Evolutionary conservation across 2,888 invertebrate species (phyloP), one percentile per base, ranked within the genome.

Genomic region (Sinodicranocentrus sp.): DNA sequence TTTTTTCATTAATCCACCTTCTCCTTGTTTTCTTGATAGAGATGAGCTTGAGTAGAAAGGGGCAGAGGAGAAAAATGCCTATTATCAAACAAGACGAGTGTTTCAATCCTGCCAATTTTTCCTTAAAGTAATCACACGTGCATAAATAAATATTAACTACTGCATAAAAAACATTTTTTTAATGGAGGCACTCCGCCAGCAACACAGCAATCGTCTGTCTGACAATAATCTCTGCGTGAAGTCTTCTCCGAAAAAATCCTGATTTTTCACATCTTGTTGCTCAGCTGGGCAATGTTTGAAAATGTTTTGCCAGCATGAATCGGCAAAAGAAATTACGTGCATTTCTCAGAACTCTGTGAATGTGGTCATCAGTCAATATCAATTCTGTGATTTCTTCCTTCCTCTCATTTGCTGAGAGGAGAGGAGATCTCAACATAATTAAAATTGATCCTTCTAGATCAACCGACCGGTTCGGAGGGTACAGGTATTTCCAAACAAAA

Each of bases 391-490:
- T 72, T 80, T 48, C 23, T 57, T 28, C 59, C 26, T 39, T 15
- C n/a, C 48, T 43, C 3, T 21, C 21, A 76, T 13, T 10, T 8
- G 26, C 21, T 3, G n/a, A n/a, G n/a, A 61, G 13, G n/a, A 59
- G 28, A 15, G 1, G 23, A 61, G 33, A 73, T 76, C 68, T 78
- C 78, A 70, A 80, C 79, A 72, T 63, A 61, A 82, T 82, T 82
- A 75, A 82, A 82, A 82, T 70, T 75, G 82, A 82, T 82, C 59
- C 59, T 43, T 68, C 13, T n/a, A 63, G 61, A 57, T 82, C 48
- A 26, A 26, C 59, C 43, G 82, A 82, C 82, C 68, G 82, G 82
- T 75, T 72, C 33, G 65, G 33, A n/a, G n/a, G n/a, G n/a, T n/a
- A n/a, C n/a, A n/a, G n/a, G n/a, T n/a, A n/a, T n/a, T n/a, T n/a